Base-by-base conservation (phyloP, 2,888 invertebrate species). In the Ophion slaviceki region DNA sequence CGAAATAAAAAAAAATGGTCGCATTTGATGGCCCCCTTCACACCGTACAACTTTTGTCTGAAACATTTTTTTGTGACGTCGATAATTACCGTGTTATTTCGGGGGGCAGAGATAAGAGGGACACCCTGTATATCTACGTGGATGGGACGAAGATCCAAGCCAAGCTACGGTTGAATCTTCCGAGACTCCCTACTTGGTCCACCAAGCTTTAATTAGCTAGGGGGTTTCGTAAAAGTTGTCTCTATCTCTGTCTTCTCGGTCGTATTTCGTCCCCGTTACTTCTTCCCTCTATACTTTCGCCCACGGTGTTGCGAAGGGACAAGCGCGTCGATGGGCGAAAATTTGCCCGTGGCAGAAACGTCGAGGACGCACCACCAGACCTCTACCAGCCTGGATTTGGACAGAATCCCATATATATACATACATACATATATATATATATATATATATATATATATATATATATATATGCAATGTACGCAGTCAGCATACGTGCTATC, bases 141-240 rank as follows among this genome's bases (percentile, higher is more conserved):
- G 28, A 59, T 40, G n/a, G n/a, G 45, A 53, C 67, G 40, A 57
- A 61, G 62, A 45, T 47, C 67, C 66, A 68, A 70, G 17, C 78
- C 74, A 72, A 70, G 32, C 28, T 67, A 77, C 64, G 59, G 70
- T 45, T 20, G 61, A n/a, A 40, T 62, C 53, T 64, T 75, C 59
- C 71, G 57, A 77, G 66, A 68, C 45, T 32, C 77, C 57, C 20
- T 20, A 66, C 28, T 28, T 57, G 47, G 59, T 66, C 66, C 36
- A 82, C 88, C 86, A 89, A 90, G 89, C 91, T 92, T 91, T 92
- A 92, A 92, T 92, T 92, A 92, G 92, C 90, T 90, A 90, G 90
- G 91, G 91, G 91, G 92, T 92, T 90, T 91, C 89, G 90, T 87
- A 72, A 79, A 76, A 75, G 77, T 45, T 59, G 57, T 79, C 70